Evolutionary conservation across 2,113 vertebrate species (phyloP), one percentile per base, ranked within the genome.

Genomic region (Polypterus senegalus): DNA sequence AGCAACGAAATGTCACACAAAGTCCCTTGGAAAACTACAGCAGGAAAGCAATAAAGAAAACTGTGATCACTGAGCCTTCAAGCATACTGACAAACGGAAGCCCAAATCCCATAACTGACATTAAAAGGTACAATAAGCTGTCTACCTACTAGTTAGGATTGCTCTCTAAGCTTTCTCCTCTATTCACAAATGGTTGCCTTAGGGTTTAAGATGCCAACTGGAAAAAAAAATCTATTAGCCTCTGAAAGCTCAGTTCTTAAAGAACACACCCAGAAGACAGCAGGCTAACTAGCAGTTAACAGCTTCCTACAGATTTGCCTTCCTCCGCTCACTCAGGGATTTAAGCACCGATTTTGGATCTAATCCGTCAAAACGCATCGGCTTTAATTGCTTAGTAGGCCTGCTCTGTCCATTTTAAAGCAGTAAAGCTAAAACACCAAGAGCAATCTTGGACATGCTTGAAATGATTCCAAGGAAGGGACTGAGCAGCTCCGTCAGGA

Each of bases 121-220:
- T 55, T 55, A 55, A 55, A 55, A 27, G 54, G 54, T 55, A 55
- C 54, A 55, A 55, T 55, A 6, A 57, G n/a, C 4, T 43, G 56
- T 57, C 56, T 43, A 43, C 27, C 27, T 57, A 57, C 56, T 57
- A 27, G 56, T 57, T 5, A 57, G 46, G 56, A 57, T 57, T 57
- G 6, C 56, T 57, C 46, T 57, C 27, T 55, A 55, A 55, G 54
- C 5, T 57, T 3, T 57, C 3, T 44, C 27, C 27, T 57, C 56
- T 44, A 45, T 57, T 57, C 6, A 45, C n/a, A 27, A 57, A 57
- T 44, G 27, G 11, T 27, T 45, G 56, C 56, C 56, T 57, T 57
- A 57, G 56, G 56, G 56, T 57, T 44, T 44, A 44, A 7, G 46
- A 44, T 43, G n/a, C 56, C 56, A 8, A 57, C 27, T 57, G 56